Conservation (phyloP, 2,797 vertebrate genomes). For the Netta rufina region DNA sequence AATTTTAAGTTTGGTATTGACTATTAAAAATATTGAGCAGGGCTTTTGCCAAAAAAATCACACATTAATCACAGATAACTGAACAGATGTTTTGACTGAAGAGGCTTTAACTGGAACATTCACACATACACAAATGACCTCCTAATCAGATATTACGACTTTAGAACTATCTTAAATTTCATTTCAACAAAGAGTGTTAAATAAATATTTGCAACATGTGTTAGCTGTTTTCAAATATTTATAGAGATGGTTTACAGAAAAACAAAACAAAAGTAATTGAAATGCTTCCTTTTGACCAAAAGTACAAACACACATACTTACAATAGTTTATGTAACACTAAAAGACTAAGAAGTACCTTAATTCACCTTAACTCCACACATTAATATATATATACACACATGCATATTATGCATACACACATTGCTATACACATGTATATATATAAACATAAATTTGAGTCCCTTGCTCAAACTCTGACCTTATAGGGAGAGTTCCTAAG, state of each 20-base stretch:
- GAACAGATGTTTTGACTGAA: conserved; percentile 15
- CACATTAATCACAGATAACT: background rate
- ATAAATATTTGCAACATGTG: conserved; percentile 28
- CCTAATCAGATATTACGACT: background rate
- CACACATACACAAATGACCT: background rate
- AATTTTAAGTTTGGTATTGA: background rate
- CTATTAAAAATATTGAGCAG: background rate
- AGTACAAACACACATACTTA: background rate
- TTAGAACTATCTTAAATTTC: background rate
- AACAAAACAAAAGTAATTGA: background rate
- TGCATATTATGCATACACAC: background rate
- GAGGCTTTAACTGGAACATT: background rate
- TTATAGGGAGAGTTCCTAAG: background rate
- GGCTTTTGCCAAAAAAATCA: background rate
- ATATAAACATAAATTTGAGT: background rate
- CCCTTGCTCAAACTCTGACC: background rate
- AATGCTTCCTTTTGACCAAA: background rate
- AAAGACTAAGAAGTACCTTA: background rate
- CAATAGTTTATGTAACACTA: background rate
- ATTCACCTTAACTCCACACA: background rate
- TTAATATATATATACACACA: background rate
- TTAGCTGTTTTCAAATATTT: conserved; percentile 33
- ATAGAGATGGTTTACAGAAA: background rate
- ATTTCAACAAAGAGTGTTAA: background rate
- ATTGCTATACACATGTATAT: background rate